Conservation (phyloP, 2,888 invertebrate genomes). For the Leptinotarsa haldemani region DNA sequence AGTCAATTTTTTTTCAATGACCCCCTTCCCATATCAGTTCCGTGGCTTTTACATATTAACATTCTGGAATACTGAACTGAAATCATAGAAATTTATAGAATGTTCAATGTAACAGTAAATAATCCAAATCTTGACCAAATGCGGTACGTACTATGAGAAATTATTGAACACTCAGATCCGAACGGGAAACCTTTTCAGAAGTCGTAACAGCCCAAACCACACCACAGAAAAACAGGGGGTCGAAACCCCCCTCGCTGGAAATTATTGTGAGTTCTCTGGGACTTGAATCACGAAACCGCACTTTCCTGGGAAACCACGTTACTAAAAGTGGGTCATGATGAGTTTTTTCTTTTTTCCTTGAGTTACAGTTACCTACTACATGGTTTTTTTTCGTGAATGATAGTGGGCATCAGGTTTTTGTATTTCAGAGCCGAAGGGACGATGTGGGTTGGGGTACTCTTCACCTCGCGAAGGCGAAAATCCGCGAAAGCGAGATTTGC, state of each 20-base stretch:
- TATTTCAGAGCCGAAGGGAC: background rate
- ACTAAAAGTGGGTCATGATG: background rate
- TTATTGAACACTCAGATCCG: background rate
- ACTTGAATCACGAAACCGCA: too few species aligned
- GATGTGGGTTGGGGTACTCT: background rate
- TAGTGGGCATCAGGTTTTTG: background rate
- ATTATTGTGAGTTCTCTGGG: too few species aligned
- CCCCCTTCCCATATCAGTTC: too few species aligned
- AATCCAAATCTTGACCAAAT: too few species aligned
- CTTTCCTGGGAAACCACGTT: constrained; percentile 7
- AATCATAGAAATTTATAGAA: too few species aligned
- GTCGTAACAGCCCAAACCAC: constrained; percentile 14
- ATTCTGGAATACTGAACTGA: too few species aligned
- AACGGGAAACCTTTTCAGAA: background rate
- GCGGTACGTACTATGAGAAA: background rate
- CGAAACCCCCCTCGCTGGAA: background rate
- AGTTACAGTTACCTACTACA: background rate
- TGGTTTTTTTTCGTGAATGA: background rate
- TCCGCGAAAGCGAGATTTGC: too few species aligned
- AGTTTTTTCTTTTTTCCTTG: background rate
- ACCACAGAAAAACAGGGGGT: constrained; percentile 5
- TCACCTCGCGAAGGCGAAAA: background rate
- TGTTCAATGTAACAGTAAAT: too few species aligned
- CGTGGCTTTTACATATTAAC: too few species aligned
- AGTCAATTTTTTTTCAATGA: too few species aligned